Percentiles rank a stretch among this genome's conserved stretches.
Conservation (phyloP, 2,113 vertebrate species). For the Sinocyclocheilus maitianheensis region DNA sequence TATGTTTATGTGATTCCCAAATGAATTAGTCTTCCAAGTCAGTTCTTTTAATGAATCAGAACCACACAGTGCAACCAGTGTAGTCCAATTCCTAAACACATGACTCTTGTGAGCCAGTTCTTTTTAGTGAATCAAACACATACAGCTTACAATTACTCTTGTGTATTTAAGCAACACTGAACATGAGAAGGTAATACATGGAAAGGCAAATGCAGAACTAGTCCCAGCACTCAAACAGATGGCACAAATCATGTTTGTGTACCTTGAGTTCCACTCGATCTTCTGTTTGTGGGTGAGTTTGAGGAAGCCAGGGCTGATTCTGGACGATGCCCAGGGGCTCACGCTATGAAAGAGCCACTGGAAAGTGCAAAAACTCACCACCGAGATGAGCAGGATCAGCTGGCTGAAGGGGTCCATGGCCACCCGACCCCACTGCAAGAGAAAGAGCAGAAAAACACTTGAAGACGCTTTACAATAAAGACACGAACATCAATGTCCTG, state of each 20-base stretch:
- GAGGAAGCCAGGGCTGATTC: slow-evolving; percentile 83
- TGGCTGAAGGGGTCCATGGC: slow-evolving; percentile 86
- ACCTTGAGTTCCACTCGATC: slow-evolving; percentile 99
- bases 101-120: not conserved
- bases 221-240: not conserved
- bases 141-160: not conserved
- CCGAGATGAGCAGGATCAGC: slow-evolving; percentile 75
- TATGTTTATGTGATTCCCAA: not conserved
- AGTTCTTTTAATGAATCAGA: not conserved
- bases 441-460: not conserved
- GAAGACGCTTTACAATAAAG: not conserved
- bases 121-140: slow-evolving; percentile 2
- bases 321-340: slow-evolving; percentile 86
- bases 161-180: not conserved
- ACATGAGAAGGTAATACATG: not conserved
- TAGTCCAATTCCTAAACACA: not conserved
- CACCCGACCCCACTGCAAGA: slow-evolving; percentile 67
- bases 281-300: slow-evolving; percentile 86
- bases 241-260: slow-evolving; percentile 39
- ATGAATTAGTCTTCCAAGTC: too few species aligned
- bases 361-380: slow-evolving; percentile 87
- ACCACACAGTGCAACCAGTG: not conserved
- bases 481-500: not conserved
- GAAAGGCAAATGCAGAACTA: not conserved
- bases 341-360: slow-evolving; percentile 89